Percentiles rank a stretch among this genome's conserved stretches.
phyloP scores from a whole-genome alignment of 2,797 vertebrate species.

The Sebastes taczanowskii region DNA sequence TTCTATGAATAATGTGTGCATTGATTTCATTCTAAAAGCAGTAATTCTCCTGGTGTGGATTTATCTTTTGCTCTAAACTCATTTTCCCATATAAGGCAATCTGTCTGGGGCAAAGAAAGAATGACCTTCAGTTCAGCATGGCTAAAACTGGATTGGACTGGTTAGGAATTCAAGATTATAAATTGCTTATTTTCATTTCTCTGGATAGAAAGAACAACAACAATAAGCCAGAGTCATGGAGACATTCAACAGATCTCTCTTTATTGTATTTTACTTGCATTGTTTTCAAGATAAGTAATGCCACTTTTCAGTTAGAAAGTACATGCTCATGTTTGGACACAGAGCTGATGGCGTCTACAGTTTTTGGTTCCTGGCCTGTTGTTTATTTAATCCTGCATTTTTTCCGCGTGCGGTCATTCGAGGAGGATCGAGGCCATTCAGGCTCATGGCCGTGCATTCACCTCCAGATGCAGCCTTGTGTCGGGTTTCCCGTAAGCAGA shows the following conservation, averaged over 20 bases:
- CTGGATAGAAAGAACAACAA: background rate
- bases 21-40: background rate
- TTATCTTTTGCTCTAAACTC: background rate
- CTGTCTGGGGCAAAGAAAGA: background rate
- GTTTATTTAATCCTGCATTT: background rate
- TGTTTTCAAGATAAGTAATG: background rate
- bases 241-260: background rate
- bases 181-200: background rate
- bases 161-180: background rate
- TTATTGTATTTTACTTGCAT: background rate
- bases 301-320: background rate
- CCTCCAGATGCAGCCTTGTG: constrained; percentile 52
- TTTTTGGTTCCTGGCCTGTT: background rate
- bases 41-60: background rate
- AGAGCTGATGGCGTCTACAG: background rate
- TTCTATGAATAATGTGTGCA: background rate
- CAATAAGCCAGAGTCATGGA: background rate
- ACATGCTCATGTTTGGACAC: background rate
- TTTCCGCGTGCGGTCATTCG: constrained; percentile 54
- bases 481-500: constrained; percentile 58
- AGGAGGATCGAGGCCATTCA: constrained; percentile 12
- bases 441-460: constrained; percentile 30
- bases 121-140: background rate
- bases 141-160: background rate
- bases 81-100: background rate